Base-by-base conservation (phyloP, 2,888 invertebrate genomes). In the Diplolepis rosae region DNA sequence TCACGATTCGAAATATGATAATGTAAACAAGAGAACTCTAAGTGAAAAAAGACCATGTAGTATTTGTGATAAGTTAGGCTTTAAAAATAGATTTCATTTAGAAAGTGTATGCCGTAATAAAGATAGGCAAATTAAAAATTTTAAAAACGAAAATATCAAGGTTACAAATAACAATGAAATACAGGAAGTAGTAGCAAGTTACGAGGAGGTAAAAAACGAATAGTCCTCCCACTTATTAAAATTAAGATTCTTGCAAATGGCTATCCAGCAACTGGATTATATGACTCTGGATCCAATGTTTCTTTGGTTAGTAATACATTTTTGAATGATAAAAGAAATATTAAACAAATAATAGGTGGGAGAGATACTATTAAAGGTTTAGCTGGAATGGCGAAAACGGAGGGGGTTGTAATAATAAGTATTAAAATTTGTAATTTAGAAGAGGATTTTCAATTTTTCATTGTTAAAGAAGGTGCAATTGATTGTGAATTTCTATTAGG, bases 171-270 rank as follows among this genome's bases (percentile, higher is more conserved):
- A 70, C 66, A 68, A 65, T 30, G 65, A 72, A 65, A 18, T 70
- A 28, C 67, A 72, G 42, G 68, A 72, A 61, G 54, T 68, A 65
- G 56, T 72, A 68, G 61, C 69, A 52, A 65, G 28, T 39, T 66
- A 68, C 45, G 71, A 76, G 22, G 69, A 73, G 28, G 54, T 71
- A 74, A 74, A 74, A 71, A 71, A 67, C 74, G 66, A 65, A 35
- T 74, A 67, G 56, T 61, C 15, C 51, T 45, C 71, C 73, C 71
- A 77, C 72, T 75, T 71, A 77, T 75, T 42, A 75, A 52, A 72
- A 22, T 77, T 32, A 73, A 73, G 54, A 22, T 75, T 11, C 45
- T 71, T 39, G 66, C 67, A 42, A 71, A 77, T 65, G 39, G 39
- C 70, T 65, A 56, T 45, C 42, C 67, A 71, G 71, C 73, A 35